Base-by-base conservation (phyloP, 1,140 invertebrate genomes). In the Sesamia nonagrioides region DNA sequence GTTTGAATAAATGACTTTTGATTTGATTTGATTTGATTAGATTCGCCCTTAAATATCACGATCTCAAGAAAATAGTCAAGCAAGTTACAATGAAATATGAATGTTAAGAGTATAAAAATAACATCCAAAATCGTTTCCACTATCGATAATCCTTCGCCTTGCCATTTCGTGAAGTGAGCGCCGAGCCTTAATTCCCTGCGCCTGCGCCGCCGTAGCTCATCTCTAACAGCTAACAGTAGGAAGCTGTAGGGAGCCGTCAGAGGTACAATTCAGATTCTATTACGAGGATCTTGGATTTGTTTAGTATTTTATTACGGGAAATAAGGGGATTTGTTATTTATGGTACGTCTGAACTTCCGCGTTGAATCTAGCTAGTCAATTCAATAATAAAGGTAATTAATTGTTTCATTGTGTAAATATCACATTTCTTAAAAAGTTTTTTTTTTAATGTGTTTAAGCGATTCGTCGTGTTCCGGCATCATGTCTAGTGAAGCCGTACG, bases 191-290 rank as follows among this genome's bases (percentile, higher is more conserved):
- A 66, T 66, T 13, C 37, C 8, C 11, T 58, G 37, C 61, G 61
- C 37, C 6, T 21, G 61, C 37, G 61, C 61, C 60, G 37, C 11
- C 27, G 13, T 66, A 66, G 61, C 61, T 66, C 61, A 66, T 66
- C 61, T 66, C 61, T 40, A 40, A 18, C 56, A 60, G 27, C 56
- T 60, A 66, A 42, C 61, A 66, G 61, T 66, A 66, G 61, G 61
- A 42, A 66, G 37, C 61, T 66, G 37, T 37, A 60, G 58, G 58
- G 35, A 63, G 60, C 60, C 42, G 60, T 66, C 61, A 66, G 61
- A 11, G 61, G 17, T 42, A 66, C 61, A 42, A 66, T 42, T 66
- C 61, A 66, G 61, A 45, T 66, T 66, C 61, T 42, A 66, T 66
- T 66, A 66, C 37, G 54, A 33, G 54, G 9, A 21, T 58, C 15